A percentile compares a stretch with the other conserved stretches of the same genome.
Conservation (phyloP, 2,797 vertebrate genomes). For the Liasis olivaceus region DNA sequence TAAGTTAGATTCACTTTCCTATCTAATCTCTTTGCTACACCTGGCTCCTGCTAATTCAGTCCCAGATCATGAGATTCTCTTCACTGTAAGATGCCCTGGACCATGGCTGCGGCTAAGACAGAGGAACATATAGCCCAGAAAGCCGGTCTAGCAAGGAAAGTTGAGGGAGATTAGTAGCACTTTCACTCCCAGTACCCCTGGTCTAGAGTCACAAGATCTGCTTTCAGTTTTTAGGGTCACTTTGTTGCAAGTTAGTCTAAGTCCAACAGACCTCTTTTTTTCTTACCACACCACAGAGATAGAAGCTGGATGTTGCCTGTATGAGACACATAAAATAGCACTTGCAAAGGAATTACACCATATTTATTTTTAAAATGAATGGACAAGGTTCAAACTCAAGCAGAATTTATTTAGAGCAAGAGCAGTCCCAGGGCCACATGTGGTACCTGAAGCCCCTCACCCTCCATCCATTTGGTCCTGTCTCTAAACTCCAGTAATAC, state of each 20-base stretch:
- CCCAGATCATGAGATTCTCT: constrained; percentile 17
- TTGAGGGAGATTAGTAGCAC: background rate
- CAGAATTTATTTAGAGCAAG: background rate
- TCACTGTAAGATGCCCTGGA: background rate
- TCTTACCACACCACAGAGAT: background rate
- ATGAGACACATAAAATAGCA: background rate
- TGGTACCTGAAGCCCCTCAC: background rate
- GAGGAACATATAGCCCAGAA: background rate
- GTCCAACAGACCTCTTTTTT: background rate
- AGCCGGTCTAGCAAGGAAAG: background rate
- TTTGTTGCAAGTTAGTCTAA: background rate
- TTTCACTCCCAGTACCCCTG: background rate
- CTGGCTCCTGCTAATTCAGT: background rate
- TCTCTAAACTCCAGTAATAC: background rate
- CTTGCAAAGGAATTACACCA: background rate
- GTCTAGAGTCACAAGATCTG: background rate
- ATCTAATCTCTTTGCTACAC: constrained; percentile 11
- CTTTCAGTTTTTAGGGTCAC: background rate
- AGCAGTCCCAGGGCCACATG: background rate
- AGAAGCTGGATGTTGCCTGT: background rate
- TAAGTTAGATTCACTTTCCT: constrained; percentile 11
- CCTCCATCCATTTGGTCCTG: background rate
- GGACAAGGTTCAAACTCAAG: background rate
- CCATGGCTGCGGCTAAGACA: background rate
- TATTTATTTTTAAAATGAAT: background rate